Conservation (phyloP, 2,113 vertebrate genomes). For the Coregonus clupeaformis region DNA sequence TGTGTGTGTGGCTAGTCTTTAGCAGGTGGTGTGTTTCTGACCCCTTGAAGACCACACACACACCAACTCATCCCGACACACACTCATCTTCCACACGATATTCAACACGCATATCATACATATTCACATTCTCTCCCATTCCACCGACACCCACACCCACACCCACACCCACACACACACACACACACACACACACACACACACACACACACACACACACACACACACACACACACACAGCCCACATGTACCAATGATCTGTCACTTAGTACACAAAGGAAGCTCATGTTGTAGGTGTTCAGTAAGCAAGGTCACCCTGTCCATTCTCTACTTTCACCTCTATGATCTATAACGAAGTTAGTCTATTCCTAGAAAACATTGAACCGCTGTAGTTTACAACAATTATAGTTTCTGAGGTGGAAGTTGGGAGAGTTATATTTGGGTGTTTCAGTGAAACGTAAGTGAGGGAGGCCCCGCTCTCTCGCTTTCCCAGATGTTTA, state of each 20-base stretch:
- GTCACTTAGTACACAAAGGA: constrained; percentile 36
- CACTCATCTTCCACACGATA: constrained; percentile 53
- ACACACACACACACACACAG: too few species aligned
- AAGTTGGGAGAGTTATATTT: too few species aligned
- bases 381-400: too few species aligned
- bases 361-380: too few species aligned
- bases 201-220: too few species aligned
- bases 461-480: too few species aligned
- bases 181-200: constrained; percentile 38
- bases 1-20: constrained; percentile 21
- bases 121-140: constrained; percentile 34
- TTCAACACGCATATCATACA: constrained; percentile 42
- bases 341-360: constrained; percentile 10
- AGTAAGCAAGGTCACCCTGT: constrained; percentile 34
- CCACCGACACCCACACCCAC: not conserved
- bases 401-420: too few species aligned
- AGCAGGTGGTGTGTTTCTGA: constrained; percentile 7
- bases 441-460: too few species aligned
- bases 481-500: too few species aligned
- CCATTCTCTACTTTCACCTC: constrained; percentile 36
- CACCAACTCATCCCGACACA: constrained; percentile 45
- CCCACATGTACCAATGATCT: constrained; percentile 20
- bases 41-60: constrained; percentile 54
- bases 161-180: constrained; percentile 34
- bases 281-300: constrained; percentile 27